These are phyloP conservation scores for Parthenolecanium corni DNA, from an alignment of 2,888 invertebrate genomes.

Conservation along the genomic window DNA sequence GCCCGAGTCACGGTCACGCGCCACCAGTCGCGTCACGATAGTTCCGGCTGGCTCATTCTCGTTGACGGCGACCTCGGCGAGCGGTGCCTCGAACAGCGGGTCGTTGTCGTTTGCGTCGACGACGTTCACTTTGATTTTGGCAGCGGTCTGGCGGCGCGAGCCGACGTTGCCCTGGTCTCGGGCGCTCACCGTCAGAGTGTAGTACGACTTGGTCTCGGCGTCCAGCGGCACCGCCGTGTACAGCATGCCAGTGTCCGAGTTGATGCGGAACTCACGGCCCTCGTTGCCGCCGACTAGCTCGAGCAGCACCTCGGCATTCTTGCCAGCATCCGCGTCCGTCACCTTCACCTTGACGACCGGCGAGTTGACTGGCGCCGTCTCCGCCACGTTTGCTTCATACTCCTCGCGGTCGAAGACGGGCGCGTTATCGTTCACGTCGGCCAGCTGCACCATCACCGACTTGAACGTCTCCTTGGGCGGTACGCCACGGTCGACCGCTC, in stretches of 20 bases:
- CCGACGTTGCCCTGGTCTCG: slow-evolving; percentile 77
- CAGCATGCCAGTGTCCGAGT: slow-evolving; percentile 78
- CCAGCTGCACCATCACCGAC: slow-evolving; percentile 65
- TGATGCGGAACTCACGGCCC: slow-evolving; percentile 74
- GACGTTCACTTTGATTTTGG: slow-evolving; percentile 78
- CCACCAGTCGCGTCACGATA: slow-evolving; percentile 69
- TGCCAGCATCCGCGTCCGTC: slow-evolving; percentile 69
- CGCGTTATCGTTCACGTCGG: slow-evolving; percentile 72
- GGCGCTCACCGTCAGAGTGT: slow-evolving; percentile 79
- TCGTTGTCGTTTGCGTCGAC: slow-evolving; percentile 90
- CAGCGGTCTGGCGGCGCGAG: slow-evolving; percentile 72
- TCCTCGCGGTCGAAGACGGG: slow-evolving; percentile 77
- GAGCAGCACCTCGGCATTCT: slow-evolving; percentile 70
- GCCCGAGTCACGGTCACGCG: slow-evolving; percentile 79
- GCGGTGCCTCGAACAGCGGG: slow-evolving; percentile 66
- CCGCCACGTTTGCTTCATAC: slow-evolving; percentile 76
- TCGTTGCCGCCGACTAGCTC: slow-evolving; percentile 87
- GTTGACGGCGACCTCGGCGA: slow-evolving; percentile 59
- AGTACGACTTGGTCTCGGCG: slow-evolving; percentile 70
- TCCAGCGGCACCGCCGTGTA: slow-evolving; percentile 72
- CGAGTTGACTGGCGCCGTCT: slow-evolving; percentile 78
- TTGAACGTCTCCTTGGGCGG: slow-evolving; percentile 68
- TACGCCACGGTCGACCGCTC: slow-evolving; percentile 70
- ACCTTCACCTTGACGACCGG: slow-evolving; percentile 79
- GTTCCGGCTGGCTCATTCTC: slow-evolving; percentile 83